These are phyloP conservation scores for Chirona hameri DNA, from an alignment of 2,888 invertebrate genomes.

Conservation along the genomic window DNA sequence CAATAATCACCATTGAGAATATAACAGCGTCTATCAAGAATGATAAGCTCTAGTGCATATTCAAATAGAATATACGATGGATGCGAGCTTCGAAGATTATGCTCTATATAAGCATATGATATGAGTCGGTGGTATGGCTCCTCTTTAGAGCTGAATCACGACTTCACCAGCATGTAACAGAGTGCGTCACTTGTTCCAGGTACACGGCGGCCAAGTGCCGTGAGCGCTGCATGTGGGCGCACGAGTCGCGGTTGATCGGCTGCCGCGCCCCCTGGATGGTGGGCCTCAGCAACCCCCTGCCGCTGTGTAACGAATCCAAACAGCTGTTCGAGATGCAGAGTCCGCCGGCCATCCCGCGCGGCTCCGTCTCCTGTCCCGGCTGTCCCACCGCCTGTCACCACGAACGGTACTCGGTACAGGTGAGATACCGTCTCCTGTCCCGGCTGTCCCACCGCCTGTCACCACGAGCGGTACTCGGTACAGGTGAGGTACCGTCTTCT, in stretches of 20 bases:
- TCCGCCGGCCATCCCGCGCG: not conserved
- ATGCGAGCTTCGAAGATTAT: too few species aligned
- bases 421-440: slow-evolving; percentile 3
- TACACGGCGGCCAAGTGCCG: not conserved
- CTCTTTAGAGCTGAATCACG: too few species aligned
- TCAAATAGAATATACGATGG: not conserved
- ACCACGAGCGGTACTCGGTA: too few species aligned
- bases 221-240: not conserved
- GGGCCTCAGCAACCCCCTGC: not conserved
- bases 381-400: not conserved
- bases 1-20: not conserved
- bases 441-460: not conserved
- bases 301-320: not conserved
- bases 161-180: too few species aligned
- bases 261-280: slow-evolving; percentile 10
- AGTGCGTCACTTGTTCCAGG: not conserved
- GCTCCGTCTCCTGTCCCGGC: not conserved
- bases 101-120: too few species aligned
- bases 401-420: slow-evolving; percentile 6
- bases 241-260: not conserved
- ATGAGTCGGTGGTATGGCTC: too few species aligned
- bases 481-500: not conserved
- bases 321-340: not conserved
- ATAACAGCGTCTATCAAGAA: not conserved
- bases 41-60: not conserved